Evolutionary conservation across 2,888 invertebrate species (phyloP), one percentile per base, ranked within the genome.

Genomic region (Monochamus alternatus): DNA sequence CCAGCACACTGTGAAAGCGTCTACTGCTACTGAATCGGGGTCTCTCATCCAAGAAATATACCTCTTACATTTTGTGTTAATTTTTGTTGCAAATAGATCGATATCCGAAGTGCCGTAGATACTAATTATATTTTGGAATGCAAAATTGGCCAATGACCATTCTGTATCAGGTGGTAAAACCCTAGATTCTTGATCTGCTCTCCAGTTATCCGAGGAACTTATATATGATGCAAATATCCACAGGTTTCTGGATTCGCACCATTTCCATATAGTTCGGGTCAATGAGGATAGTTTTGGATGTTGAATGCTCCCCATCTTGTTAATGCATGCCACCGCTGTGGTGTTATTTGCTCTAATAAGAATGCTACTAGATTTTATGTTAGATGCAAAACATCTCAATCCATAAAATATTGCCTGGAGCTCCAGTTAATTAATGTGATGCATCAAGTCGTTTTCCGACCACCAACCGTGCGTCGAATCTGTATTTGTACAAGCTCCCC

Each of bases 161-260:
- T 51, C 47, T 3, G 65, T 65, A 5, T 51, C 47, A 10, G 47
- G 51, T 65, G 30, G 47, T 8, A n/a, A n/a, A 22, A 3, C 7
- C n/a, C 64, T 8, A 47, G 64, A 64, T n/a, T 14, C 64, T 47
- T 7, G 10, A n/a, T 64, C 64, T 5, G 47, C 64, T 3, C 47
- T 10, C 14, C 44, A 22, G 58, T 79, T 80, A 12, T 76, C 60
- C 62, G 74, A 66, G 3, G 80, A 75, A 30, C 55, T 72, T 12
- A 78, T 78, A 52, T 77, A 78, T 10, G 74, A 68, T 14, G 78
- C 76, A 52, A 68, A 74, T n/a, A 80, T 73, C 44, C 43, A 77
- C 9, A 80, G 55, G 31, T 73, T 32, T 3, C 52, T 4, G 8
- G 10, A 9, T 55, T 72, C 31, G 43, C 71, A 64, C 58, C 63